Evolutionary conservation across 1,140 invertebrate species (phyloP).

Genomic region (Chironomus tepperi): DNA sequence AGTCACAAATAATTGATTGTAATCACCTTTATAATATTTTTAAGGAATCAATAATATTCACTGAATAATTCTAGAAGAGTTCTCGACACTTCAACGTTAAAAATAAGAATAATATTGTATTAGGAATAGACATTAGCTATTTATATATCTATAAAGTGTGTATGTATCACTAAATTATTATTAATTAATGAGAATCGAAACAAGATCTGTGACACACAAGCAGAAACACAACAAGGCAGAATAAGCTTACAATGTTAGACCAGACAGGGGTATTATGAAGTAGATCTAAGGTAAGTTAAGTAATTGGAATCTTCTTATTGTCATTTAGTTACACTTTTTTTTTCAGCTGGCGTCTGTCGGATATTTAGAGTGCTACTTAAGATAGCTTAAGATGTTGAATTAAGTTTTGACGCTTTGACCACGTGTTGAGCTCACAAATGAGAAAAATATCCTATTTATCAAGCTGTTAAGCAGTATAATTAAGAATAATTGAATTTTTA

Average conservation of each 20-base stretch:
- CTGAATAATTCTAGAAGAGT: background rate
- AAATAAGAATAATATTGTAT: background rate
- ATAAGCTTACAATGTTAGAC: background rate
- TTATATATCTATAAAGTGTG: background rate
- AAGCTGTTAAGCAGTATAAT: too few species aligned
- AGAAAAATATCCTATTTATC: too few species aligned
- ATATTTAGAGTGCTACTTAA: too few species aligned
- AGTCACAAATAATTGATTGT: background rate
- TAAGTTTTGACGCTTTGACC: too few species aligned
- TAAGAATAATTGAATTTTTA: too few species aligned
- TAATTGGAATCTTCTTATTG: too few species aligned
- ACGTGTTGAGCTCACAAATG: too few species aligned
- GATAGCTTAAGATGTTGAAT: too few species aligned
- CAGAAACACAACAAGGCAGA: background rate
- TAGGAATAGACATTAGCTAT: background rate
- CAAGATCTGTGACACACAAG: background rate
- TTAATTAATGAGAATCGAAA: slow-evolving; percentile 18
- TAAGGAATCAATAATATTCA: background rate
- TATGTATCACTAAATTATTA: background rate
- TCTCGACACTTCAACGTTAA: background rate
- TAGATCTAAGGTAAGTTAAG: too few species aligned
- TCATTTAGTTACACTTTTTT: too few species aligned
- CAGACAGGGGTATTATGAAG: background rate
- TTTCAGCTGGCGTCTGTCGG: too few species aligned
- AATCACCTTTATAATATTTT: background rate